Evolutionary conservation across 2,113 vertebrate species (phyloP).

Genomic region (Platysternon megacephalum): DNA sequence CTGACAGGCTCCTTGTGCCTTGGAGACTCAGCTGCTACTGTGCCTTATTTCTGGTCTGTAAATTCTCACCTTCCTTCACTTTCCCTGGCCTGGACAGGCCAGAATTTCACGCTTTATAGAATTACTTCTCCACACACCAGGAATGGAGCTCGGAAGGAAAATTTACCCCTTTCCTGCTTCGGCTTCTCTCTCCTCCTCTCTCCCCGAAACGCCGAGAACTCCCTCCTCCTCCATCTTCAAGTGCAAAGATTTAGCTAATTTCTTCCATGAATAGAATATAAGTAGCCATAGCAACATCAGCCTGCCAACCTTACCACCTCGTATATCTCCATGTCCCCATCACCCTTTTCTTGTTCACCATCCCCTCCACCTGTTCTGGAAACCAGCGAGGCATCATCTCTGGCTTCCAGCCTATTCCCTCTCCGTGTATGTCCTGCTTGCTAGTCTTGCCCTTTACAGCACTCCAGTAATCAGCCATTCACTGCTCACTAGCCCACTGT

Average conservation of each 20-base stretch:
- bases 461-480: not conserved
- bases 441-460: not conserved
- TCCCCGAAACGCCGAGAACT: constrained; percentile 23
- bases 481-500: fast-evolving
- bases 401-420: not conserved
- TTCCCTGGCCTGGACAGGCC: not conserved
- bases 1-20: not conserved
- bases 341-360: constrained; percentile 63
- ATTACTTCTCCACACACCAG: not conserved
- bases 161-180: constrained; percentile 58
- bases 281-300: constrained; percentile 80
- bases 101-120: not conserved
- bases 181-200: constrained; percentile 38
- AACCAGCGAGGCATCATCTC: constrained; percentile 51
- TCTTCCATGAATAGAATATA: constrained; percentile 73
- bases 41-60: too few species aligned
- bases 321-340: constrained; percentile 61
- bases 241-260: constrained; percentile 76
- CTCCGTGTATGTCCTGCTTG: not conserved
- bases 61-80: fast-evolving
- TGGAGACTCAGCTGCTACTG: not conserved
- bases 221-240: constrained; percentile 74
- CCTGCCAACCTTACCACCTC: constrained; percentile 78
- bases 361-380: constrained; percentile 53
- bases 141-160: constrained; percentile 30